Percentiles rank a stretch among this genome's conserved stretches.
phyloP scores from a whole-genome alignment of 2,797 vertebrate genomes.

The Eutrigla gurnardus region DNA sequence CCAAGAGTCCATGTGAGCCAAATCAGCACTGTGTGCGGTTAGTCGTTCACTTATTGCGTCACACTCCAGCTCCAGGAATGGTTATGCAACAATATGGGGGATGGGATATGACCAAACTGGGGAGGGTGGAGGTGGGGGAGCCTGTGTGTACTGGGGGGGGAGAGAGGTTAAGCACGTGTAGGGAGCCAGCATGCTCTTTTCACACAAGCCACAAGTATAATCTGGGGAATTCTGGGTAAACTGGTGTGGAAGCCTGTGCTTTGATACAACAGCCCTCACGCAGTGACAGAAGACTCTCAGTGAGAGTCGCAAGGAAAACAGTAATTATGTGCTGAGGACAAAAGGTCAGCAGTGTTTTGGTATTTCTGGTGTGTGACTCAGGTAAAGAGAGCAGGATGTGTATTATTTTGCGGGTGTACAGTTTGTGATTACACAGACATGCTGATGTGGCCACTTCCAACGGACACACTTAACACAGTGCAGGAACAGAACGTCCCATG shows the following conservation, averaged over 20 bases:
- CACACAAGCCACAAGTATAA: constrained; percentile 31
- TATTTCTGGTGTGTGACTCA: background rate
- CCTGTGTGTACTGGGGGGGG: background rate
- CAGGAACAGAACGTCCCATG: background rate
- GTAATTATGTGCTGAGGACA: constrained; percentile 23
- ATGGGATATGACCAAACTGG: constrained; percentile 24
- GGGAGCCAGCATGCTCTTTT: constrained; percentile 7
- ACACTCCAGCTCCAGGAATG: constrained; percentile 44
- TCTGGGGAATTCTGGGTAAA: constrained; percentile 33
- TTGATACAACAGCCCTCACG: constrained; percentile 18
- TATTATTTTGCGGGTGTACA: constrained; percentile 11
- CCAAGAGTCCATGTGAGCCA: constrained; percentile 25
- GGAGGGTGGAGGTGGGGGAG: constrained; percentile 8
- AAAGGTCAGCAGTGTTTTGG: constrained; percentile 28
- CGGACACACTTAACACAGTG: constrained; percentile 24
- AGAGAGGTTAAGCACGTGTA: constrained; percentile 6
- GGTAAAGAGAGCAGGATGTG: background rate
- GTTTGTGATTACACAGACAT: constrained; percentile 16
- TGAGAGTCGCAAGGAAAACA: constrained; percentile 13
- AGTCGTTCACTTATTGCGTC: constrained; percentile 43
- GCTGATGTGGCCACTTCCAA: constrained; percentile 16
- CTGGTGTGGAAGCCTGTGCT: constrained; percentile 9
- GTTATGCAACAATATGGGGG: constrained; percentile 61
- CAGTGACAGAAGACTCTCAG: background rate
- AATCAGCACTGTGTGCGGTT: constrained; percentile 39